Conservation (phyloP, 2,797 vertebrate genomes). For the Sorex maritimensis region DNA sequence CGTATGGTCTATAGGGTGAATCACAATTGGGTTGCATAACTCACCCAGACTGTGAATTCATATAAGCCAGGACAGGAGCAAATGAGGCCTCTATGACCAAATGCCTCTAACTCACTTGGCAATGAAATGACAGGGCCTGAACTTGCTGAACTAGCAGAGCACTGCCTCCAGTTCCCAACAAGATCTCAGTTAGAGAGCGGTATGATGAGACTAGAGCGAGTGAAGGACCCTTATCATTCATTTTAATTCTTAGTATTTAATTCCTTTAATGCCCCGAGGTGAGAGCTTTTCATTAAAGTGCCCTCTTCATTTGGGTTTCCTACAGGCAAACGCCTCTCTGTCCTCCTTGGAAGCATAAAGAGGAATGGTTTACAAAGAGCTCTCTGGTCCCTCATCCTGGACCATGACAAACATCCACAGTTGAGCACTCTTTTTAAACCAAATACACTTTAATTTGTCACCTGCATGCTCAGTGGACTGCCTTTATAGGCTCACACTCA, state of each 20-base stretch:
- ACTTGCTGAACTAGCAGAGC: background rate
- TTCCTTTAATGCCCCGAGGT: slow-evolving; percentile 74
- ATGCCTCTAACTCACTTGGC: background rate
- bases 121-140: background rate
- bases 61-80: background rate
- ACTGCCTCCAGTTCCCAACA: background rate
- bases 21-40: background rate
- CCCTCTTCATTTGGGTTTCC: slow-evolving; percentile 68
- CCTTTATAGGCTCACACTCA: slow-evolving; percentile 62
- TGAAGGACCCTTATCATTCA: background rate
- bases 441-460: slow-evolving; percentile 70
- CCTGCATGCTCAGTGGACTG: slow-evolving; percentile 64
- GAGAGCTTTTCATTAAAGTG: slow-evolving; percentile 78
- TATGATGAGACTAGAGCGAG: background rate
- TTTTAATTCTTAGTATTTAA: slow-evolving; percentile 78
- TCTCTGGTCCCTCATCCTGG: slow-evolving; percentile 40
- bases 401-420: slow-evolving; percentile 63
- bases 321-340: background rate
- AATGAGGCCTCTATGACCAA: background rate
- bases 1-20: background rate
- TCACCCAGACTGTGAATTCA: background rate
- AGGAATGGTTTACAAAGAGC: background rate
- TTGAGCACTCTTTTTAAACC: slow-evolving; percentile 53
- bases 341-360: slow-evolving; percentile 57
- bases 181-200: slow-evolving; percentile 10